Base-by-base conservation (phyloP, 2,888 invertebrate species). In the Synergus umbraculus region DNA sequence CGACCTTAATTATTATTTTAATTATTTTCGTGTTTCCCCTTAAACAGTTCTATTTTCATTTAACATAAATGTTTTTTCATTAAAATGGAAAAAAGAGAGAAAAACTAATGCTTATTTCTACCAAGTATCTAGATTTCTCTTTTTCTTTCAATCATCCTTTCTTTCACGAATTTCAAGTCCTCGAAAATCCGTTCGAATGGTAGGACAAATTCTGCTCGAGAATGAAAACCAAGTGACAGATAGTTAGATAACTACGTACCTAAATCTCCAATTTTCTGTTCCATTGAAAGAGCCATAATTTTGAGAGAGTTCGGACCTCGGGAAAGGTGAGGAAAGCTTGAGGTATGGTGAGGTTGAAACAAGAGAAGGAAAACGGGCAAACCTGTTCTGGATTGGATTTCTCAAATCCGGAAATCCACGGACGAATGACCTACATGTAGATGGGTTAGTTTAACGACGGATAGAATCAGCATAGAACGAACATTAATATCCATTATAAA, bases 401-500 rank as follows among this genome's bases (percentile, higher is more conserved):
- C 81, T 69, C 73, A 80, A 83, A 85, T 83, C 82, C 81, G 63
- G 82, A 79, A 82, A 85, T 83, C 81, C 82, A 76, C 64, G 63
- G 73, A 78, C 65, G 79, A 81, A 67, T n/a, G 77, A 78, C 76
- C 79, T 73, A 81, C 80, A 82, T 67, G 46, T 46, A 76, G 79
- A 79, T 76, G 12, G 13, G 77, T 78, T 60, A 54, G 46, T 67
- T 67, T 67, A 67, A 46, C 46, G 64, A 69, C 65, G 80, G 66
- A 83, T 77, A 83, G 79, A 88, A 88, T 89, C 87, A 85, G 86
- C 87, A 86, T 86, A 84, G 86, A 66, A 85, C 85, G 80, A 85
- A 86, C 88, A 89, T 88, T 88, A 88, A 89, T 89, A 88, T 89
- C 89, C 87, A 89, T 88, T 88, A 87, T 88, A 88, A 83, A 80